A percentile compares a stretch with the other conserved stretches of the same genome.
phyloP scores from a whole-genome alignment of 2,797 vertebrate genomes.

The Pogonophryne albipinna region DNA sequence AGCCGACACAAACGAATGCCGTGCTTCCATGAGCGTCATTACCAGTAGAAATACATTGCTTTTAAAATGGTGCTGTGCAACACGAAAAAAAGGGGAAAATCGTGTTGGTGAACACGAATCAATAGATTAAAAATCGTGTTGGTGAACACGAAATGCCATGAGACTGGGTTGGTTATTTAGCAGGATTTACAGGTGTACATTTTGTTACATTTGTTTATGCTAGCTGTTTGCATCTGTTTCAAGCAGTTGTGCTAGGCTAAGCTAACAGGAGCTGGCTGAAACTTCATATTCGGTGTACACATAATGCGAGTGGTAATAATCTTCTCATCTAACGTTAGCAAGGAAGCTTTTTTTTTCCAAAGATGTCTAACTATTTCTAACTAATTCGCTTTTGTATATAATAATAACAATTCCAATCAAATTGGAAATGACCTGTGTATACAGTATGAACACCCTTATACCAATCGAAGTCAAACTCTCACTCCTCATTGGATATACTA shows the following conservation, averaged over 20 bases:
- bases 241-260: neutral
- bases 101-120: too few relatives aligned
- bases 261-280: neutral
- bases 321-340: neutral
- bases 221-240: neutral
- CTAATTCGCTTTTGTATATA: neutral
- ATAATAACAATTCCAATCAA: neutral
- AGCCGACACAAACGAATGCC: too few relatives aligned
- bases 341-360: neutral
- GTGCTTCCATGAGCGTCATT: too few relatives aligned
- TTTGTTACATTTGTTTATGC: neutral
- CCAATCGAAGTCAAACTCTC: neutral
- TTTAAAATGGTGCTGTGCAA: too few relatives aligned
- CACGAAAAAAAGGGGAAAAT: too few relatives aligned
- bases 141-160: too few relatives aligned
- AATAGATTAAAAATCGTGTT: too few relatives aligned
- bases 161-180: too few relatives aligned
- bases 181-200: neutral
- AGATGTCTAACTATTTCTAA: neutral
- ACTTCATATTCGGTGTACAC: neutral
- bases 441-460: neutral
- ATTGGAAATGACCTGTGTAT: neutral
- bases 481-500: conserved; percentile 6
- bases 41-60: too few relatives aligned
- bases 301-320: neutral